Evolutionary conservation across 2,113 vertebrate species (phyloP), one percentile per base, ranked within the genome.

Genomic region (Prunella fulvescens): DNA sequence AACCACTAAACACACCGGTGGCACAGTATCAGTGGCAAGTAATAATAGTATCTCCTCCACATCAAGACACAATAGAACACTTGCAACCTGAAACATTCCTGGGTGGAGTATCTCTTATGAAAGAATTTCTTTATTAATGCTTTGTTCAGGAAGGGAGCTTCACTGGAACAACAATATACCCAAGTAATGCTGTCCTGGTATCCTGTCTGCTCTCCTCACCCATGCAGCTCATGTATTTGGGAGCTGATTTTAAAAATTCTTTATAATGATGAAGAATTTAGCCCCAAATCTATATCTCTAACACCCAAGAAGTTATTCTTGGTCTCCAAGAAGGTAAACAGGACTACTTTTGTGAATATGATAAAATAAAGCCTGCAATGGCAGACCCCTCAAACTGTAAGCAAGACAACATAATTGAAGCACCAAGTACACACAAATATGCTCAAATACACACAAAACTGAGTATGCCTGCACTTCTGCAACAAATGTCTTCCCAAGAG

Each of bases 121-220:
- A 95, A 96, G 88, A 89, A 95, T 94, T 81, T 90, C 77, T 96
- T 95, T 95, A 97, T 91, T 95, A 96, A 84, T 74, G 58, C 73
- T 91, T 93, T 91, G 73, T 80, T 87, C 71, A 89, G 50, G 62
- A 77, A 90, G 74, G 81, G 62, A 82, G 39, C 53, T 65, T 74
- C 40, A 61, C 40, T 19, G 48, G 66, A 93, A 88, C 47, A 81
- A 79, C 37, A 50, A 69, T 86, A 56, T 50, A 73, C 29, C 17
- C 35, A 70, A 31, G 35, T 12, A 58, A 40, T 40, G 62, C 22
- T 77, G 39, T 50, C 81, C 57, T 76, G 70, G 65, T 61, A 51
- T 48, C 57, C 83, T 48, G 40, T n/a, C 53, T 92, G 61, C 61
- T 66, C 14, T 81, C 31, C 39, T 76, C 35, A 58, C 15, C 28